Base-by-base conservation (phyloP, 2,113 vertebrate species). In the Dolichallabes microphthalmus region DNA sequence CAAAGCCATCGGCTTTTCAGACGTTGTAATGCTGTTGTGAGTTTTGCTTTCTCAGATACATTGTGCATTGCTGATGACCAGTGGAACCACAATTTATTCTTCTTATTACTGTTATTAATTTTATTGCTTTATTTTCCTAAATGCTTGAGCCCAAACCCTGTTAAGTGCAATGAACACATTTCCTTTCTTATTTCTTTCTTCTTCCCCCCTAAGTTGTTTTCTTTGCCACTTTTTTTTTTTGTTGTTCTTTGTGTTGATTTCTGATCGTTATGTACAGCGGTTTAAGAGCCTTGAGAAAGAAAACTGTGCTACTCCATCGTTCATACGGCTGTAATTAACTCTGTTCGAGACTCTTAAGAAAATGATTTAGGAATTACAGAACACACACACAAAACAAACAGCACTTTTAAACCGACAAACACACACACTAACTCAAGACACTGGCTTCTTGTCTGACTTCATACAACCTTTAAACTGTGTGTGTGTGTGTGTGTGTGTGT, bases 101-200 rank as follows among this genome's bases (percentile, higher is more conserved):
- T 25, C 60, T 50, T 84, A 50, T 53, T 66, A 50, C 74, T 83
- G 30, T 63, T 53, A 6, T 27, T 61, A 9, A 30, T 83, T 13
- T 78, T 78, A 32, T 39, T 85, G 63, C 53, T 79, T 85, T 69
- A 71, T 75, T 86, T 45, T 15, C 45, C 35, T n/a, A 75, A 35
- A n/a, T 61, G 69, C n/a, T 73, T 63, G 10, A 81, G 71, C 35
- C 78, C 78, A 74, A 86, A 61, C 85, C 50, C 61, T 69, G 57
- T 81, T 63, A 75, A 81, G 85, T 86, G 85, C 85, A 81, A 81
- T 86, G 85, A 55, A 61, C 27, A 15, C 17, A 19, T 85, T 52
- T 63, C 63, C 2, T 71, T 25, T 11, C 7, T 6, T 4, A 8
- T 27, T 30, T n/a, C 14, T 13, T 73, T 2, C 60, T 45, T 39